Conservation (phyloP, 92 coral and sea anemone genomes). For the Paragorgia papillata region DNA sequence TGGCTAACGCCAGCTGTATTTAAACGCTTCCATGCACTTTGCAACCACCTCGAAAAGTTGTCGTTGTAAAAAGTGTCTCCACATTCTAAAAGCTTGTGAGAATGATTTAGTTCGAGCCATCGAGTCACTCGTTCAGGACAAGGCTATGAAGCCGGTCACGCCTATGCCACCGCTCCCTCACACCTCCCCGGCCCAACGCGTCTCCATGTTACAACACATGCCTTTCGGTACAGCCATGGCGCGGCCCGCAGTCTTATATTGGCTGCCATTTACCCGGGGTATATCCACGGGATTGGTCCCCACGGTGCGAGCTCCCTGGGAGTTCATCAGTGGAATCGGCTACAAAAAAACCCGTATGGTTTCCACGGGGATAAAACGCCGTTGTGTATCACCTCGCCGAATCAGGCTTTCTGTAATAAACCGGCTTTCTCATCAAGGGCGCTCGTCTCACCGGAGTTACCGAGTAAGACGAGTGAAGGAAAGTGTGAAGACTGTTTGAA, state of each 20-base stretch:
- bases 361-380: slow-evolving; percentile 1
- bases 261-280: not conserved
- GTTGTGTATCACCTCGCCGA: slow-evolving; percentile 10
- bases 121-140: not conserved
- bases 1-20: too few species aligned
- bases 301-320: not conserved
- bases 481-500: not conserved
- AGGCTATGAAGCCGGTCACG: not conserved
- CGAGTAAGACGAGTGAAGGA: not conserved
- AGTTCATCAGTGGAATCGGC: not conserved
- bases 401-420: not conserved
- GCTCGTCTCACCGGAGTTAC: not conserved
- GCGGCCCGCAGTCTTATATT: not conserved
- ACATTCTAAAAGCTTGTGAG: slow-evolving; percentile 4
- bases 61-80: slow-evolving; percentile 8
- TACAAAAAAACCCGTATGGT: not conserved
- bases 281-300: not conserved
- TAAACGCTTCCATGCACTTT: slow-evolving; percentile 33
- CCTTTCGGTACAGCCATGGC: not conserved
- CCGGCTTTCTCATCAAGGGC: not conserved
- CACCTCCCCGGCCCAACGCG: not conserved
- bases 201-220: not conserved
- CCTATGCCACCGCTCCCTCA: not conserved
- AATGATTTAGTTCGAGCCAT: slow-evolving; percentile 1
- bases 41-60: slow-evolving; percentile 17